A percentile compares a stretch with the other conserved stretches of the same genome.
These are phyloP conservation scores for Myiotriccus ornatus DNA, from an alignment of 2,797 vertebrate genomes.

Conservation along the genomic window DNA sequence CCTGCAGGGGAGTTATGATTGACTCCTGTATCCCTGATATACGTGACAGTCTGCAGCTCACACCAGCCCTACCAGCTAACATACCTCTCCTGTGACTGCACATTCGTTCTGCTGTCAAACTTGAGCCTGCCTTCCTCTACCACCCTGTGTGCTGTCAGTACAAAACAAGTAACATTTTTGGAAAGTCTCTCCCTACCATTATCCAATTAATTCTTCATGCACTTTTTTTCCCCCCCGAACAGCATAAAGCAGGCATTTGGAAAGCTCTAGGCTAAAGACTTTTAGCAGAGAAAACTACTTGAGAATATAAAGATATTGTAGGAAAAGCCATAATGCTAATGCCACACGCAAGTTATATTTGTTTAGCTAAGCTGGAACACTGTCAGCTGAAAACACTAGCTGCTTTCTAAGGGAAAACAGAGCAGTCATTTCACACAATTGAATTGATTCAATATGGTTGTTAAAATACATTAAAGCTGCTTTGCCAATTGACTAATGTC, in stretches of 20 bases:
- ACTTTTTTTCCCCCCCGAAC: not conserved
- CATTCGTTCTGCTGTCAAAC: not conserved
- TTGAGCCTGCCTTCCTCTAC: not conserved
- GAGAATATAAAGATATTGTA: conserved; percentile 29
- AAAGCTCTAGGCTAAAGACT: conserved; percentile 32
- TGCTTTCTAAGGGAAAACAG: conserved; percentile 64
- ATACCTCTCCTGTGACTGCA: not conserved
- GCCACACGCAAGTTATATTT: conserved; percentile 44
- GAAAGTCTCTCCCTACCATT: not conserved
- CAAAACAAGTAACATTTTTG: not conserved
- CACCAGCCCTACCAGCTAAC: not conserved
- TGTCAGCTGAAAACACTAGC: conserved; percentile 63
- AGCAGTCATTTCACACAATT: conserved; percentile 58
- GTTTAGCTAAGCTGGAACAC: conserved; percentile 50
- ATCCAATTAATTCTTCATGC: not conserved
- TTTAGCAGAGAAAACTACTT: conserved; percentile 7
- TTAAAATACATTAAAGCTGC: conserved; percentile 59
- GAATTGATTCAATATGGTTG: conserved; percentile 62
- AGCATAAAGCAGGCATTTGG: not conserved
- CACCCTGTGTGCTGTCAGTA: not conserved
- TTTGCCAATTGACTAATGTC: conserved; percentile 61
- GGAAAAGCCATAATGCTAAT: conserved; percentile 28
- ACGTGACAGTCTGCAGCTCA: not conserved
- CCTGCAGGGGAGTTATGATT: not conserved
- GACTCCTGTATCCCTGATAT: not conserved